Percentiles rank a stretch among this genome's conserved stretches.
Conservation (phyloP, 1,140 invertebrate species). For the Drosophila bifasciata region DNA sequence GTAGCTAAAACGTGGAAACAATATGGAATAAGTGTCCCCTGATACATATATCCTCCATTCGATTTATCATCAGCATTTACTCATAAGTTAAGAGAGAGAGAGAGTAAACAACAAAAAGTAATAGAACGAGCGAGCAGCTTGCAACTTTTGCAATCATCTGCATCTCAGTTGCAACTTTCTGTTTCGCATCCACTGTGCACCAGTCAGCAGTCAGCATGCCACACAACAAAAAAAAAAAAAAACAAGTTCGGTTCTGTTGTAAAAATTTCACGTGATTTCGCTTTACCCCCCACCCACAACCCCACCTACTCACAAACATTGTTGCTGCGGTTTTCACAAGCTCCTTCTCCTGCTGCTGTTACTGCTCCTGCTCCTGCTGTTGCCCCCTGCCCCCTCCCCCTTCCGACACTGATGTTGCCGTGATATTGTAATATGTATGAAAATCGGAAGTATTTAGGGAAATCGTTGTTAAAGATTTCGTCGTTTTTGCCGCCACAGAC, state of each 20-base stretch:
- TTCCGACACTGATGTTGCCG: constrained; percentile 13
- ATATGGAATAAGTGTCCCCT: not conserved
- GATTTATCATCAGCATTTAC: too few species aligned
- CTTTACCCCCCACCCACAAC: constrained; percentile 48
- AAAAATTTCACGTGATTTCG: constrained; percentile 81
- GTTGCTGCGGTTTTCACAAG: constrained; percentile 51
- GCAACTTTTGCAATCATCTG: not conserved
- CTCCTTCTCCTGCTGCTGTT: constrained; percentile 35
- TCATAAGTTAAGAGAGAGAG: too few species aligned
- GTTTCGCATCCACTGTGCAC: constrained; percentile 40
- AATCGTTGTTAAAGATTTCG: constrained; percentile 81
- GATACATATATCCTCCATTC: too few species aligned
- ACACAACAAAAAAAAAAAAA: constrained; percentile 14
- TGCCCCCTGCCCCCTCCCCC: not conserved
- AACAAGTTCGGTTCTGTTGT: constrained; percentile 65
- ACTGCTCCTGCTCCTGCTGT: too few species aligned
- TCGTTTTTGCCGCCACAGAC: constrained; percentile 36
- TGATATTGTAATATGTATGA: constrained; percentile 78
- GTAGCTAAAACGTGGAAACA: constrained; percentile 31
- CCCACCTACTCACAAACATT: constrained; percentile 47
- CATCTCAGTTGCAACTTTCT: not conserved
- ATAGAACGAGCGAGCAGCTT: too few species aligned
- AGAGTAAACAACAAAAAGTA: too few species aligned
- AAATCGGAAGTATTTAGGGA: constrained; percentile 82
- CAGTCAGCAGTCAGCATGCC: not conserved